Conservation (phyloP, 2,113 vertebrate genomes). For the Phaethon lepturus region DNA sequence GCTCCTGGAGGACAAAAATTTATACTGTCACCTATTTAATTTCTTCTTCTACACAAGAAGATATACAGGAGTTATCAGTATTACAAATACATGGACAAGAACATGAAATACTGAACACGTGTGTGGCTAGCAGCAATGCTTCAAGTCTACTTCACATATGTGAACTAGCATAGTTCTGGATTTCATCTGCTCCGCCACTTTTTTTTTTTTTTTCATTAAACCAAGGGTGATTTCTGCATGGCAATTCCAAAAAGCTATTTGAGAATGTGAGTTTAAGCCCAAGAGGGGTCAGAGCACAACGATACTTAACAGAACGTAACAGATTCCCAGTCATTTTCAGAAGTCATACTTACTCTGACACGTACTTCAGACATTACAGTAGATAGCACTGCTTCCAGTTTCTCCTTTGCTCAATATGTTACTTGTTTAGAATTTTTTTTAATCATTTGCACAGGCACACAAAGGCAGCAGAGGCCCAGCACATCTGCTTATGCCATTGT, state of each 20-base stretch:
- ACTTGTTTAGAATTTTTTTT: not conserved
- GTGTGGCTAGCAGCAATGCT: not conserved
- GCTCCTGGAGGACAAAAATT: not conserved
- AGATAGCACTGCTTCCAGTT: not conserved
- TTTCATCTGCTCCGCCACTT: not conserved
- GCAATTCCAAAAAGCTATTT: not conserved
- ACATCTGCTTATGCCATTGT: not conserved
- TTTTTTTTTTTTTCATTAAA: not conserved
- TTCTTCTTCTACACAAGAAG: not conserved
- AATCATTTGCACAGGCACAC: rapidly evolving
- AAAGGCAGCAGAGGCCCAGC: not conserved
- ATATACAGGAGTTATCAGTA: not conserved
- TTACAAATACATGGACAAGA: not conserved
- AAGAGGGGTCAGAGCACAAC: not conserved
- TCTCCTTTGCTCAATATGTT: not conserved
- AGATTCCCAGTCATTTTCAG: not conserved
- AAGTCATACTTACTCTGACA: not conserved
- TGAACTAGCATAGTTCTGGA: not conserved
- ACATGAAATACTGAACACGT: not conserved
- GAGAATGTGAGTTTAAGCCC: not conserved
- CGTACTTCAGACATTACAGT: not conserved
- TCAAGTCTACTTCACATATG: not conserved
- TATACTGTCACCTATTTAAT: not conserved
- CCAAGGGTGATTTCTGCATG: not conserved
- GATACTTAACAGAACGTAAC: not conserved